Conservation (phyloP, 2,888 invertebrate species). For the Calameuta idolon region DNA sequence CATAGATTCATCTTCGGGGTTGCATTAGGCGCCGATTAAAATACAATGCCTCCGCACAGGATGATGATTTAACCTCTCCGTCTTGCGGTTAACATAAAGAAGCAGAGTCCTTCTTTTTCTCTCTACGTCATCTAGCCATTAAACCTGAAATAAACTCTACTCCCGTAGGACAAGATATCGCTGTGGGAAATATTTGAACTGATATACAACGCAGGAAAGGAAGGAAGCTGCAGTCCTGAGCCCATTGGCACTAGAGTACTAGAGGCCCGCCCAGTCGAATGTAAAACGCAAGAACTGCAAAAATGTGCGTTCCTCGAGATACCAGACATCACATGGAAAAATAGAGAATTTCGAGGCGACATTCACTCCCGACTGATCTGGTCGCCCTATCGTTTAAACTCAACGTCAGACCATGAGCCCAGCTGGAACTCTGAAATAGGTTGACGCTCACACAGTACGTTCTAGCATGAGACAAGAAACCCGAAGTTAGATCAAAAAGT, state of each 20-base stretch:
- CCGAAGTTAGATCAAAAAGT: background rate
- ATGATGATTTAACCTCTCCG: background rate
- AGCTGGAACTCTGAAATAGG: background rate
- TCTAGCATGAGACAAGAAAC: background rate
- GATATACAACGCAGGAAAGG: too few species aligned
- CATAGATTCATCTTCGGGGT: background rate
- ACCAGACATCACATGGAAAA: background rate
- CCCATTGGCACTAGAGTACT: background rate
- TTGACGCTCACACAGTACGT: background rate
- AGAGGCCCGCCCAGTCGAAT: background rate
- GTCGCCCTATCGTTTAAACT: background rate
- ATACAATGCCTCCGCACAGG: background rate
- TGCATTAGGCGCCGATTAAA: background rate
- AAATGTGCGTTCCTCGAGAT: background rate
- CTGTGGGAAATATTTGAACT: background rate
- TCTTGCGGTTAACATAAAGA: background rate
- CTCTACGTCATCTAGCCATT: constrained; percentile 16
- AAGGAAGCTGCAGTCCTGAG: background rate
- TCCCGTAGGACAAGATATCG: background rate
- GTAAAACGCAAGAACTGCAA: background rate
- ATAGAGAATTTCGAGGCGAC: background rate
- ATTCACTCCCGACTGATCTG: background rate
- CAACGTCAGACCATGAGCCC: background rate
- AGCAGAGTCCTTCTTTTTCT: background rate
- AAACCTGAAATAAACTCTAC: constrained; percentile 25